Evolutionary conservation across 2,888 invertebrate genomes (phyloP).

Genomic region (Drosophila glabriapex): DNA sequence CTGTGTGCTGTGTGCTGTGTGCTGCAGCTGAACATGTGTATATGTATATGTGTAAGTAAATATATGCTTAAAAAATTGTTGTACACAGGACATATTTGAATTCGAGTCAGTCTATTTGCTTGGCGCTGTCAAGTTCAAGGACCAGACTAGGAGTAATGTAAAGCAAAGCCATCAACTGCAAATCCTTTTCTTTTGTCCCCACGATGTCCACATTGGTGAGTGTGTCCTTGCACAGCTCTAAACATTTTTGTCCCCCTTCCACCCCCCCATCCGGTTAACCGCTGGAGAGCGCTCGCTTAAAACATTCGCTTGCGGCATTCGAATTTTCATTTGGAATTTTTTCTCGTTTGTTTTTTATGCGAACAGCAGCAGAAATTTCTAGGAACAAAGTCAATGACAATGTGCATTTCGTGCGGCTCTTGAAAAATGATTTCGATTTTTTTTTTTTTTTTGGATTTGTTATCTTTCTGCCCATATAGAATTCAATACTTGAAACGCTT

Average conservation of each 20-base stretch:
- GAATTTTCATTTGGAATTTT: constrained; percentile 36
- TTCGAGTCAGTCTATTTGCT: constrained; percentile 24
- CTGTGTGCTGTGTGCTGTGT: constrained; percentile 13
- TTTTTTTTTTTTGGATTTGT: constrained; percentile 19
- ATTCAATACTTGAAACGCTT: constrained; percentile 41
- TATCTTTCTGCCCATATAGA: constrained; percentile 28
- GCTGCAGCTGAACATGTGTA: constrained; percentile 2
- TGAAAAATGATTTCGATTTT: constrained; percentile 32
- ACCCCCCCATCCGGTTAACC: background rate
- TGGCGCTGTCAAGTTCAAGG: constrained; percentile 57
- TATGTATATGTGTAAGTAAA: background rate
- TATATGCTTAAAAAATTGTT: background rate
- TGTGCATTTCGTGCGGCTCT: constrained; percentile 34
- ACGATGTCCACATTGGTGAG: background rate
- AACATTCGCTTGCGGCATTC: constrained; percentile 42
- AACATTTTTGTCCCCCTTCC: constrained; percentile 7
- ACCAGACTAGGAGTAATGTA: constrained; percentile 36
- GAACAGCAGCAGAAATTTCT: constrained; percentile 33
- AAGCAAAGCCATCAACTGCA: constrained; percentile 34
- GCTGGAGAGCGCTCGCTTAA: constrained; percentile 3
- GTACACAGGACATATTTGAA: constrained; percentile 10
- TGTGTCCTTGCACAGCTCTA: constrained; percentile 40
- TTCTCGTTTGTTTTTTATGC: constrained; percentile 11
- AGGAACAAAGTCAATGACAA: constrained; percentile 66
- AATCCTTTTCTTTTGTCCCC: constrained; percentile 27